Base-by-base conservation (phyloP, 2,888 invertebrate species). In the Drosophila melanosoma region DNA sequence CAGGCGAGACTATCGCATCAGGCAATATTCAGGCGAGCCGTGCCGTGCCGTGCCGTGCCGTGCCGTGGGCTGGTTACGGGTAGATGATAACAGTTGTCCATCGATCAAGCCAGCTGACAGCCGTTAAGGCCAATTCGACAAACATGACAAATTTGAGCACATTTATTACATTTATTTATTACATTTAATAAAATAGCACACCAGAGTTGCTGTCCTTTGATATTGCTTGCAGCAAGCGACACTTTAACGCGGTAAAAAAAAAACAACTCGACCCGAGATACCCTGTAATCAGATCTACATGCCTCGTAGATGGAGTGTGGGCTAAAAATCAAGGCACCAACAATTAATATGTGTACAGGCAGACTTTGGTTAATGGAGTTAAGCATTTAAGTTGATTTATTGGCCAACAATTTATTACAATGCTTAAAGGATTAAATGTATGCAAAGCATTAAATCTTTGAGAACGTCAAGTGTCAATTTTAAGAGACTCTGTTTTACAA, bases 71-170 rank as follows among this genome's bases (percentile, higher is more conserved):
- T 26, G 15, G 20, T 15, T 57, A 20, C 42, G 10, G 15, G 29
- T 35, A 23, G 40, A 56, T 66, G 59, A 70, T 73, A 73, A 65
- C 57, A 61, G 57, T 26, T 61, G 66, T 40, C 56, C 63, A 67
- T 67, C 71, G 71, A 71, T 74, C 74, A 74, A 63, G 52, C 29
- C 59, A 36, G 53, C 52, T 53, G 61, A 53, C 59, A 45, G 36
- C 42, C 53, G 61, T 49, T 61, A 51, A 45, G 51, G 61, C 56
- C 61, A 45, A 57, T 68, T 58, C 40, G 67, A 60, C 60, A 60
- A 60, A 61, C 67, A 52, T 76, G 79, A 77, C 79, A 79, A 78
- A 79, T 79, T 79, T 66, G 49, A 42, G 65, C 66, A 70, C 62
- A 77, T 79, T 79, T 77, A 62, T 72, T 64, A 71, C 53, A 38